Base-by-base conservation (phyloP, 2,888 invertebrate genomes). In the Eupithecia vulgata region DNA sequence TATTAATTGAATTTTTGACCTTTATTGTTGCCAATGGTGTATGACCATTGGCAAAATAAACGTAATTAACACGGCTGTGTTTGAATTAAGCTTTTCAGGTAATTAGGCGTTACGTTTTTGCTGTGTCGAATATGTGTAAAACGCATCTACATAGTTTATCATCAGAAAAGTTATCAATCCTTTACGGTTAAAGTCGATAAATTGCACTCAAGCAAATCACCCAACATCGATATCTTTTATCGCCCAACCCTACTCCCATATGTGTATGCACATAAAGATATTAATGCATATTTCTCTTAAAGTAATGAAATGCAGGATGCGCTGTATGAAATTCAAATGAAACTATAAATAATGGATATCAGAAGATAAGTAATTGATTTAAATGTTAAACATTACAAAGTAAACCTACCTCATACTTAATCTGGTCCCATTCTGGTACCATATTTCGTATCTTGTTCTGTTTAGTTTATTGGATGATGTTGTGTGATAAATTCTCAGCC, bases 231-330 rank as follows among this genome's bases (percentile, higher is more conserved):
- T 73, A 77, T n/a, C 35, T 21, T n/a, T 34, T 52, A 21, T n/a
- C 67, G 65, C 72, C 42, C 88, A 75, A 75, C 85, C 69, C 84
- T 88, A 84, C 48, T 67, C 80, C 80, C 86, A 87, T 83, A 83
- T 83, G 83, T 81, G 81, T 80, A 82, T 82, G 78, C 83, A 82
- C 80, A 83, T 84, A 88, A 88, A 89, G 87, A 89, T 90, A 91
- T 91, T 90, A 91, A 91, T 91, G 91, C 87, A 88, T 90, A 91
- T 89, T 89, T 88, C 84, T 84, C 85, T 83, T 82, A 81, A 84
- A 85, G 81, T 89, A 90, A 90, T 88, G 88, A 88, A 90, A 85
- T 85, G 85, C 84, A 82, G 82, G 81, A 81, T 81, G 62, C 35
- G 62, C 62, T 34, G n/a, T 21, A n/a, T 35, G 34, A 37, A 64